Percentiles rank a stretch among this genome's conserved stretches.
Conservation (phyloP, 2,113 vertebrate species). For the Dipodomys stephensi region DNA sequence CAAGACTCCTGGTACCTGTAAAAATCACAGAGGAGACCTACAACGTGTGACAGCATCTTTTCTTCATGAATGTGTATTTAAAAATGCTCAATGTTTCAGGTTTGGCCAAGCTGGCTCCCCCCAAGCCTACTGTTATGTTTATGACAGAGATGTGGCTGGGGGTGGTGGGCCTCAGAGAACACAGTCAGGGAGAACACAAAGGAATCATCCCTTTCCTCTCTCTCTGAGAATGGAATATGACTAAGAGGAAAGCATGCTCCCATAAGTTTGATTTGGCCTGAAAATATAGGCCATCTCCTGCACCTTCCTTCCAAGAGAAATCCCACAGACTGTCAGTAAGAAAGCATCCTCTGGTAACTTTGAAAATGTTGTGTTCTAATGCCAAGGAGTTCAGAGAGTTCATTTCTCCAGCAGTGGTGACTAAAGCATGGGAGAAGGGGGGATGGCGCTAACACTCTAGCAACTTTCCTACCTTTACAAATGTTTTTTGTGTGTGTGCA, state of each 20-base stretch:
- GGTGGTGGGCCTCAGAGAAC: neutral
- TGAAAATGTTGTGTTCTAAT: neutral
- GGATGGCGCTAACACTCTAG: neutral
- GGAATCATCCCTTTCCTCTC: neutral
- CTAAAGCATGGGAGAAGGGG: neutral
- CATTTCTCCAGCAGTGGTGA: neutral
- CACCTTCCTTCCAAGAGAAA: conserved; percentile 46
- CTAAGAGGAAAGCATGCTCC: conserved; percentile 10
- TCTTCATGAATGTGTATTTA: neutral
- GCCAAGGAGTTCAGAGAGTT: neutral
- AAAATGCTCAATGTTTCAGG: neutral
- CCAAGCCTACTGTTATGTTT: neutral
- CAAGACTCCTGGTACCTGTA: neutral
- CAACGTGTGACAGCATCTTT: neutral
- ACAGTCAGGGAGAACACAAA: neutral
- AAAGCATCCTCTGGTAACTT: conserved; percentile 1
- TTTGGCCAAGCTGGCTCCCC: neutral
- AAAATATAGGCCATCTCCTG: conserved; percentile 52
- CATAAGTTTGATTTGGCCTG: conserved; percentile 58
- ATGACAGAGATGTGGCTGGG: neutral
- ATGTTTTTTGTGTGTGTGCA: neutral
- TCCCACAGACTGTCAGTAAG: conserved; percentile 21
- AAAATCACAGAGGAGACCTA: neutral
- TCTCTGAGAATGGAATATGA: neutral
- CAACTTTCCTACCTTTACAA: neutral